These are phyloP conservation scores for Tipula vernalis DNA, from an alignment of 2,888 invertebrate species.

Conservation along the genomic window DNA sequence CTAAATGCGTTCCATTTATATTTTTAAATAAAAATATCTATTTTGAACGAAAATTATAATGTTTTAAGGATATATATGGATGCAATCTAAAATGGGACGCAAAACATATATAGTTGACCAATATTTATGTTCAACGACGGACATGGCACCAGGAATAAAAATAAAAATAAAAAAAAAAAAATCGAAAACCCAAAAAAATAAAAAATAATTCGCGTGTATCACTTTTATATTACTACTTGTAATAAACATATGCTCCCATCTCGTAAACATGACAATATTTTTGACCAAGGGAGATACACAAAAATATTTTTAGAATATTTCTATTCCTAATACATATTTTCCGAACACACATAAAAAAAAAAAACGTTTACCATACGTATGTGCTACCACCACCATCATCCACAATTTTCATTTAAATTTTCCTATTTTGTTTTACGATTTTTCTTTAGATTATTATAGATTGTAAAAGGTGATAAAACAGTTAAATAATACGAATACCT, in stretches of 20 bases:
- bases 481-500: background rate
- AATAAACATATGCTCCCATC: background rate
- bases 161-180: background rate
- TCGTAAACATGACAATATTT: conserved; percentile 4
- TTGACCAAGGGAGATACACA: background rate
- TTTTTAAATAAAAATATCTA: background rate
- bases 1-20: background rate
- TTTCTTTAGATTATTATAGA: background rate
- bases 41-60: background rate
- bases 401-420: background rate
- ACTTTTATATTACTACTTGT: background rate
- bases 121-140: background rate
- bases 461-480: background rate
- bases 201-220: background rate
- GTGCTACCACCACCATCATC: background rate
- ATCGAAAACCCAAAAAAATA: background rate
- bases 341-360: background rate
- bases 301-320: background rate
- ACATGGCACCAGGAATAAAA: background rate
- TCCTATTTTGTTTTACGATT: background rate
- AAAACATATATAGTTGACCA: background rate
- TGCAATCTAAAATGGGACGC: background rate
- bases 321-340: background rate
- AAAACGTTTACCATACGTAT: background rate
- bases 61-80: background rate